Evolutionary conservation across 2,113 vertebrate species (phyloP), one percentile per base, ranked within the genome.

Genomic region (Cyphomyrus discorhynchus): DNA sequence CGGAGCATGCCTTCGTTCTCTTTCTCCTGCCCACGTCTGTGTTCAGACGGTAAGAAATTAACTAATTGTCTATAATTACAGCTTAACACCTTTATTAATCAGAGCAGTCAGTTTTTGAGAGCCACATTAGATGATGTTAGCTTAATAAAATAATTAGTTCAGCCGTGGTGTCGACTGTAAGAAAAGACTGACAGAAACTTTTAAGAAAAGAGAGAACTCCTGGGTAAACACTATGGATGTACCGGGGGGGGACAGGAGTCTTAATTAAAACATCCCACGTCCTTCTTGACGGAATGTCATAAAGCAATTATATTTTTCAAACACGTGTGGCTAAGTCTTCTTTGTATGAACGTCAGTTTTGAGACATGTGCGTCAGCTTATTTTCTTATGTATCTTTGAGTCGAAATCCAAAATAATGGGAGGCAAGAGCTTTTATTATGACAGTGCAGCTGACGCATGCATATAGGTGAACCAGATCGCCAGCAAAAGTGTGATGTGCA

Each of bases 31-130:
- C 90, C 90, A 84, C 90, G 90, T 52, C 70, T 96, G 94, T 96
- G 92, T 94, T 95, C 93, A 95, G 94, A 95, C 94, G 94, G 94
- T 94, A 94, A 96, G 95, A 95, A 95, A 95, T 95, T 91, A 94
- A 94, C 92, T 95, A 96, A 95, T 95, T 95, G 94, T 92, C 90
- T 90, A 92, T 96, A 95, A 96, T 95, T 94, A 93, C 94, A 92
- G 91, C 93, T 95, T 94, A 94, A 95, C 91, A 94, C 94, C 92
- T 92, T 92, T 92, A 93, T 94, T 95, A 95, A 96, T 95, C 94
- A 92, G 93, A 93, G 93, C 93, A 87, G 86, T 52, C 45, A 92
- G 94, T 92, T 91, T 93, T 95, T 93, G 92, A 93, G 92, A 95
- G 95, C 93, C 94, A 94, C 93, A 95, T 94, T 95, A 94, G 93